Base-by-base conservation (phyloP, 2,797 vertebrate genomes). In the Diceros bicornis region DNA sequence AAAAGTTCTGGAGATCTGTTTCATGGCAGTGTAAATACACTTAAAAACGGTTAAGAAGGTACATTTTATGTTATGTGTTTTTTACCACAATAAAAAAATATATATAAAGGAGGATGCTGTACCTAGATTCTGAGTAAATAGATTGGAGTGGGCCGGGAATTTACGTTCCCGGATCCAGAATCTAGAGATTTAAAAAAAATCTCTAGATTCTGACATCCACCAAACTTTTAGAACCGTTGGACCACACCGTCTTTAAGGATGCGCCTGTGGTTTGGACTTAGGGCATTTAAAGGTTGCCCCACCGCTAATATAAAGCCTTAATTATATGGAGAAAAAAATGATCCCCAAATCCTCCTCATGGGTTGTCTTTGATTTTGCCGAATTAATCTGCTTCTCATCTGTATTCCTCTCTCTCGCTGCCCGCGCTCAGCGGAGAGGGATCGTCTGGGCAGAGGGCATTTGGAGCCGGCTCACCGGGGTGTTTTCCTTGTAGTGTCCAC, bases 401-500 rank as follows among this genome's bases (percentile, higher is more conserved):
- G 37, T 44, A 5, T 96, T 66, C 27, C 2, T 57, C 4, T 59
- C 17, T 68, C 32, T 82, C 1, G 2, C 8, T 0, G 71, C 32
- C 3, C 13, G 41, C 14, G 12, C n/a, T 62, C 9, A 18, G 83
- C 2, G 37, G 47, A 50, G 34, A 32, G 55, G 6, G 75, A 37
- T 32, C 9, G 27, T 72, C 29, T 32, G 50, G 71, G 59, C 25
- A 17, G 84, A 50, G 41, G 55, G 66, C 14, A 8, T 27, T n/a
- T 1, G 85, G 78, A 84, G 68, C 68, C 32, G 1, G 61, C 7
- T 64, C 50, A 17, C 14, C 21, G 13, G 27, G n/a, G 7, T 92
- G 93, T 57, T 71, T 93, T 97, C 57, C 96, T 23, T 23, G 0
- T 17, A 44, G 18, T 59, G 91, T 84, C 97, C 98, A 98, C 97